Evolutionary conservation across 2,113 vertebrate species (phyloP).

Genomic region (Harpagus bidentatus): DNA sequence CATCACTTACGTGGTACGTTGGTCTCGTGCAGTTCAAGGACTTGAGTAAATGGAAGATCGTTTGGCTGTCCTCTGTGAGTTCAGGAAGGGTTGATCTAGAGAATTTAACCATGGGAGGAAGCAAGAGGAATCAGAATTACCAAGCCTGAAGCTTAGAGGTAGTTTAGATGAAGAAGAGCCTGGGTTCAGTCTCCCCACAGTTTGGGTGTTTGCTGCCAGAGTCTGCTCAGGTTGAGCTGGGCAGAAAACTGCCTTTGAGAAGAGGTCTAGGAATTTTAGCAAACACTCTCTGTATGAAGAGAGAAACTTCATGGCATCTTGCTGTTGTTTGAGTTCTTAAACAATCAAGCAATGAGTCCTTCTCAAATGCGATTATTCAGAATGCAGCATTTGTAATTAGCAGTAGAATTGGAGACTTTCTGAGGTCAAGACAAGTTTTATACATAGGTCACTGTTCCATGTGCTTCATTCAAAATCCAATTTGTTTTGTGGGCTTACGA

Average conservation of each 20-base stretch:
- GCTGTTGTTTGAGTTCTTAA: neutral
- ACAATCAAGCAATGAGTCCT: neutral
- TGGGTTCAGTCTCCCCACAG: neutral
- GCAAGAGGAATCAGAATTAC: neutral
- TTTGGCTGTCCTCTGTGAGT: neutral
- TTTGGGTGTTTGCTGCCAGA: neutral
- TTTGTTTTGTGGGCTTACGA: neutral
- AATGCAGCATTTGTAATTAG: neutral
- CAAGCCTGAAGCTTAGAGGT: too few relatives aligned
- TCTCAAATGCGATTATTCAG: neutral
- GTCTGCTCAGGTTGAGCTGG: neutral
- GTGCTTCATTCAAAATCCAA: neutral
- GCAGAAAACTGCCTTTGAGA: neutral
- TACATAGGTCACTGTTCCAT: neutral
- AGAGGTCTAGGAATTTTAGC: neutral
- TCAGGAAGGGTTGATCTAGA: neutral
- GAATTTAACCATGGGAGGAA: neutral
- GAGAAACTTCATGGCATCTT: neutral
- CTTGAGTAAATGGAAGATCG: accelerated
- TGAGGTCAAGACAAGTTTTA: neutral
- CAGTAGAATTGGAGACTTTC: neutral
- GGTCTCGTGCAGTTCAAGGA: neutral
- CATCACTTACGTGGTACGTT: accelerated
- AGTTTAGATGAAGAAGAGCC: neutral
- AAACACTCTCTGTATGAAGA: accelerated